A percentile compares a stretch with the other conserved stretches of the same genome.
Evolutionary conservation across 2,113 vertebrate genomes (phyloP).

Genomic region (Dascyllus trimaculatus): DNA sequence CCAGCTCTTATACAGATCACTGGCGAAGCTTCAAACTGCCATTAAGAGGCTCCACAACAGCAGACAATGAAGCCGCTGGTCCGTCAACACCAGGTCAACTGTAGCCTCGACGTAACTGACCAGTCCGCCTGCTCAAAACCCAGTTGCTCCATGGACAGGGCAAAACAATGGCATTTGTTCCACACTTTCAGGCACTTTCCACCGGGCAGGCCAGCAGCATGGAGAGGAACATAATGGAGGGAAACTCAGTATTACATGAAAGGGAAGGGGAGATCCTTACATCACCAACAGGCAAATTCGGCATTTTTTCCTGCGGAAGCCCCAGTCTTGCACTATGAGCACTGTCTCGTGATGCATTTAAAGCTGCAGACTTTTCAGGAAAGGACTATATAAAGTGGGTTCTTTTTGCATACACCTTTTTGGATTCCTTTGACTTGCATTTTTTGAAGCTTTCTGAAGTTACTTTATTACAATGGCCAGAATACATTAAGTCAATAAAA

Average conservation of each 20-base stretch:
- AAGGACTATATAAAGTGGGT: not conserved
- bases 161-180: conserved; percentile 76
- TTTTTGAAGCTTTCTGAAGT: not conserved
- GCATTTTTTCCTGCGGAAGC: conserved; percentile 60
- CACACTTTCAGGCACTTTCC: conserved; percentile 78
- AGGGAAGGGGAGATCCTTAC: conserved; percentile 69
- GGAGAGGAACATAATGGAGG: conserved; percentile 74
- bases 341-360: conserved; percentile 22
- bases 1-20: not conserved
- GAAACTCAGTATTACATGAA: conserved; percentile 70
- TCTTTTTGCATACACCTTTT: not conserved
- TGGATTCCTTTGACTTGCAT: not conserved
- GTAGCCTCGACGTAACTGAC: conserved; percentile 29
- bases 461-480: not conserved
- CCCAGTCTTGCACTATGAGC: conserved; percentile 5
- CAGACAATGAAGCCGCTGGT: conserved; percentile 11
- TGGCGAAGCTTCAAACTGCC: not conserved
- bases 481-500: not conserved
- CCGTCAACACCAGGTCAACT: conserved; percentile 38
- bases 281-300: conserved; percentile 25
- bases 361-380: conserved; percentile 57
- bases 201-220: conserved; percentile 49
- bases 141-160: conserved; percentile 17
- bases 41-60: conserved; percentile 10
- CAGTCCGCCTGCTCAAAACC: conserved; percentile 22